phyloP scores from a whole-genome alignment of 92 coral and sea anemone species.

The Palythoa heliodiscus region DNA sequence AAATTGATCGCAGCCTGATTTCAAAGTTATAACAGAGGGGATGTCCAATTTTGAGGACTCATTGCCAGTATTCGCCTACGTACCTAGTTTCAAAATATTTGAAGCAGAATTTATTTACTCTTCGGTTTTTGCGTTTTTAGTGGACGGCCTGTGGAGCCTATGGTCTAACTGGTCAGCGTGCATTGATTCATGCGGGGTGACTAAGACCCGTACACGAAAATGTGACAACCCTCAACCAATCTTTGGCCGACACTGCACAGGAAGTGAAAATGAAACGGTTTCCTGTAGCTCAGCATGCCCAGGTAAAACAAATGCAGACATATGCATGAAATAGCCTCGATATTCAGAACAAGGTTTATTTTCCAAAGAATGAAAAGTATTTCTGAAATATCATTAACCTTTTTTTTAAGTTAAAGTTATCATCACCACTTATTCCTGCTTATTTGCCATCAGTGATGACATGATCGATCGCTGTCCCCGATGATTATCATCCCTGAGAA shows the following conservation, averaged over 20 bases:
- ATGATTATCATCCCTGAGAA: too few species aligned
- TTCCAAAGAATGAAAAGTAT: too few species aligned
- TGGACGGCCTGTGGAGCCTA: constrained; percentile 26
- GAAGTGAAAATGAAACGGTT: neutral
- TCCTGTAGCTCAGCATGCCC: neutral
- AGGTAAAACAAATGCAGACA: neutral
- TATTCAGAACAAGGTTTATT: too few species aligned
- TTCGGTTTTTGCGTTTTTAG: constrained; percentile 11
- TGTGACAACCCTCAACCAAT: constrained; percentile 13
- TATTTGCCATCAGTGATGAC: too few species aligned
- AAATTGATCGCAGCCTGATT: too few species aligned
- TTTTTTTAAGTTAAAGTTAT: too few species aligned
- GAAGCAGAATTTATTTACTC: neutral
- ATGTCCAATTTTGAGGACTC: neutral
- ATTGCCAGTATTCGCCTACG: neutral
- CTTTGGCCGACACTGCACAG: neutral
- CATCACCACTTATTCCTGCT: too few species aligned
- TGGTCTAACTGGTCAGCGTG: constrained; percentile 29
- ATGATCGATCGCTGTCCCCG: too few species aligned
- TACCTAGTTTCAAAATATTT: neutral
- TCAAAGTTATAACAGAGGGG: neutral
- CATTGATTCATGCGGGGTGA: neutral
- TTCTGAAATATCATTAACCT: too few species aligned
- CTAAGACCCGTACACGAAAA: neutral
- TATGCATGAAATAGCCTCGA: too few species aligned